Evolutionary conservation across 2,113 vertebrate genomes (phyloP).

Genomic region (Chloebia gouldiae): DNA sequence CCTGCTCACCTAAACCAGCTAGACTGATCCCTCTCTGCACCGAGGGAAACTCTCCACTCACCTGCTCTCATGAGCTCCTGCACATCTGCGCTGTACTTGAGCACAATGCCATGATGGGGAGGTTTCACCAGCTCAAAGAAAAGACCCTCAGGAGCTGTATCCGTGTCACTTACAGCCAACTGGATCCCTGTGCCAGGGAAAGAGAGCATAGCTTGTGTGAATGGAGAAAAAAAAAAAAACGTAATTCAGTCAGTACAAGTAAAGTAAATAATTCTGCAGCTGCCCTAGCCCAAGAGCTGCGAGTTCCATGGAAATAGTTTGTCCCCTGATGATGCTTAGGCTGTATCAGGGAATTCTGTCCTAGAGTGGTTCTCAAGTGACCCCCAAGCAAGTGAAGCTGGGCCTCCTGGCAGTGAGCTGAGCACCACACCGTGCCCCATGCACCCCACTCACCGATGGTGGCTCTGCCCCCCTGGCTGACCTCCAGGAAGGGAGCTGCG

Average conservation of each 20-base stretch:
- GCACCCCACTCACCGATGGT: constrained; percentile 79
- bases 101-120: constrained; percentile 80
- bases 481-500: constrained; percentile 83
- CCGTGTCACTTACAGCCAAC: constrained; percentile 77
- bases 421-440: neutral
- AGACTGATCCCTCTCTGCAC: neutral
- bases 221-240: neutral
- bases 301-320: neutral
- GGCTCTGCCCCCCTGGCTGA: constrained; percentile 83
- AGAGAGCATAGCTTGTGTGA: neutral
- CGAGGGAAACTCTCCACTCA: constrained; percentile 47
- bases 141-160: constrained; percentile 83
- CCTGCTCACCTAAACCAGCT: neutral
- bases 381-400: neutral
- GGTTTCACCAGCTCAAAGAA: constrained; percentile 89
- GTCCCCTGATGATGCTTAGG: neutral
- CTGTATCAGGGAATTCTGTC: neutral
- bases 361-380: neutral
- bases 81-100: constrained; percentile 68
- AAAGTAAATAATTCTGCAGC: neutral
- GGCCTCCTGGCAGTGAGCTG: neutral
- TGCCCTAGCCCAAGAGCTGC: neutral
- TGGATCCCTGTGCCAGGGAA: constrained; percentile 74
- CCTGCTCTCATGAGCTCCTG: constrained; percentile 78
- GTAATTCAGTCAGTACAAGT: neutral